phyloP scores from a whole-genome alignment of 2,113 vertebrate species.

The Tachycineta bicolor region DNA sequence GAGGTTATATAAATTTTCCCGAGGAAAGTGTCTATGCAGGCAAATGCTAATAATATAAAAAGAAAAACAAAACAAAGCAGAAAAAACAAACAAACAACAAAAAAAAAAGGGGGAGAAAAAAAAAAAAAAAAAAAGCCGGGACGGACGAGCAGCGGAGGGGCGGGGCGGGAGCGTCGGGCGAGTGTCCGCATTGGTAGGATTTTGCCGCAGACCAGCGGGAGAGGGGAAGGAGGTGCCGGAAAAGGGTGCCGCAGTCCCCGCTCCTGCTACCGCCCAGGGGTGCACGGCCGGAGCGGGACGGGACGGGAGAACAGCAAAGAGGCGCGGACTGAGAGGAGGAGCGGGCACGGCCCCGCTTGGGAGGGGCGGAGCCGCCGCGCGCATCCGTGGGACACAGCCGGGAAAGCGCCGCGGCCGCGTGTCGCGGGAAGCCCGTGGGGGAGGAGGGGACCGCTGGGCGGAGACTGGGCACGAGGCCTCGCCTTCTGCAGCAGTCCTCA shows the following conservation, averaged over 20 bases:
- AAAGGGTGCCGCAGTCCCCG: not conserved
- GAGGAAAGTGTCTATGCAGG: accelerated
- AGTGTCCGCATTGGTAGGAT: not conserved
- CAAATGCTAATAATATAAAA: accelerated
- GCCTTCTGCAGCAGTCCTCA: accelerated
- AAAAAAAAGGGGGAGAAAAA: accelerated
- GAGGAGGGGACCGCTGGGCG: not conserved
- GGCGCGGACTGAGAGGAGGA: not conserved
- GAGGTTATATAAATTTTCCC: accelerated
- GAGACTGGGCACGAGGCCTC: accelerated
- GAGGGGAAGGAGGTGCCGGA: too few relatives aligned
- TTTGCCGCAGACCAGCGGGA: slow-evolving; percentile 29
- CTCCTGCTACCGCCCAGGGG: accelerated
- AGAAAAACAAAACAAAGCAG: too few relatives aligned
- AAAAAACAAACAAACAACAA: accelerated
- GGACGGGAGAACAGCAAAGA: too few relatives aligned
- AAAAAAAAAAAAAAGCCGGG: accelerated
- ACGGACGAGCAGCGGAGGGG: not conserved
- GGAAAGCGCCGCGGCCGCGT: not conserved
- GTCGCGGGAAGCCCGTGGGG: not conserved
- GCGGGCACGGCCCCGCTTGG: accelerated
- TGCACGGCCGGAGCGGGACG: too few relatives aligned
- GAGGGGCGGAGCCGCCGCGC: too few relatives aligned
- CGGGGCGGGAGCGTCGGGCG: not conserved
- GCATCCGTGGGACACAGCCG: accelerated